phyloP scores from a whole-genome alignment of 2,888 invertebrate genomes.

The Meganola albula region DNA sequence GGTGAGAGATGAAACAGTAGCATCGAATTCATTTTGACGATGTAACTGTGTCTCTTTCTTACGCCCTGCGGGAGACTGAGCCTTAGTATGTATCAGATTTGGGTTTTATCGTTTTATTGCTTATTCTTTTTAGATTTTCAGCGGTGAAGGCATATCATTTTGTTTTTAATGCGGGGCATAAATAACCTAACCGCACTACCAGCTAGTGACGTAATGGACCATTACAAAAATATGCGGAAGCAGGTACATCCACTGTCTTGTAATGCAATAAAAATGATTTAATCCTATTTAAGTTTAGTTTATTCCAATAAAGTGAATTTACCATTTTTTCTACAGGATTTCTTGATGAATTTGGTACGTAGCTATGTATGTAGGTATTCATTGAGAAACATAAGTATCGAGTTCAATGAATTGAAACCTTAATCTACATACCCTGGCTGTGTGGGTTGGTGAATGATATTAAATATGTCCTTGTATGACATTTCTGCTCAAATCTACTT shows the following conservation, averaged over 20 bases:
- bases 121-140: slow-evolving; percentile 79
- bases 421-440: too few species aligned
- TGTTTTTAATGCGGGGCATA: slow-evolving; percentile 74
- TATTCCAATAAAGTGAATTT: too few species aligned
- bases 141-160: slow-evolving; percentile 76
- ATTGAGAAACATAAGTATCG: too few species aligned
- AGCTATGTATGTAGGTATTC: too few species aligned
- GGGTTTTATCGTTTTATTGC: slow-evolving; percentile 79
- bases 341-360: too few species aligned
- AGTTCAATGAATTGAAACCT: too few species aligned
- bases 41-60: slow-evolving; percentile 62
- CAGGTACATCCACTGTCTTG: slow-evolving; percentile 56
- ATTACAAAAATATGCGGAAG: slow-evolving; percentile 65
- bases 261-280: slow-evolving; percentile 25
- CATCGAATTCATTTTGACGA: slow-evolving; percentile 72
- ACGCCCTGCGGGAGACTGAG: slow-evolving; percentile 68
- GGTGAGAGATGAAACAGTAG: slow-evolving; percentile 79
- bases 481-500: too few species aligned
- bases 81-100: slow-evolving; percentile 77
- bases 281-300: too few species aligned
- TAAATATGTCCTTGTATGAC: too few species aligned
- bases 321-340: too few species aligned
- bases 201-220: slow-evolving; percentile 67
- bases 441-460: too few species aligned
- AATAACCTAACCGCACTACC: slow-evolving; percentile 70